Percentiles rank a stretch among this genome's conserved stretches.
Conservation (phyloP, 2,888 invertebrate genomes). For the Frankliniella intonsa region DNA sequence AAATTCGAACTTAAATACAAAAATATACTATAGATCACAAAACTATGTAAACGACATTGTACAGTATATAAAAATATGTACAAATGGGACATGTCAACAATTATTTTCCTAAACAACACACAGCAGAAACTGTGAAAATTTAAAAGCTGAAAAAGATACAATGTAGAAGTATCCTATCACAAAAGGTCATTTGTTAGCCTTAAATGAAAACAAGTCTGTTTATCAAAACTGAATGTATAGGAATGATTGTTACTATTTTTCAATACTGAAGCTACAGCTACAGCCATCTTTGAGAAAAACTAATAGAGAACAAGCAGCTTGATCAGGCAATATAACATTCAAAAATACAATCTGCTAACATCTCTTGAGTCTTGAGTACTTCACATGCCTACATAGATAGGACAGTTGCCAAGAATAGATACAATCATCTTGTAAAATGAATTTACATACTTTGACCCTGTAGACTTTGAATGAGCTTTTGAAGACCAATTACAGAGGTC, state of each 20-base stretch:
- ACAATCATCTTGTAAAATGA: neutral
- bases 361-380: neutral
- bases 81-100: neutral
- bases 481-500: neutral
- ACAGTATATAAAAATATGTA: constrained; percentile 17
- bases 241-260: no score
- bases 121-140: no score
- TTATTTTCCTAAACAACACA: neutral
- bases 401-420: neutral
- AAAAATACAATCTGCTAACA: no score
- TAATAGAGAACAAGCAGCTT: neutral
- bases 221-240: no score
- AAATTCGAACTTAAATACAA: constrained; percentile 1
- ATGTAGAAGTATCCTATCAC: no score
- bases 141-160: no score
- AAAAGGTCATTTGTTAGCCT: no score
- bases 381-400: neutral
- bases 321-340: no score
- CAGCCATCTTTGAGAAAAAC: neutral
- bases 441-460: neutral
- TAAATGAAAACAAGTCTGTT: no score
- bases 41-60: constrained; percentile 5
- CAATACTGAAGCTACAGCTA: no score
- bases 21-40: constrained; percentile 25
- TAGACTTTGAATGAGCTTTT: neutral